Evolutionary conservation across 1,140 invertebrate species (phyloP).

Genomic region (Telenomus remus): DNA sequence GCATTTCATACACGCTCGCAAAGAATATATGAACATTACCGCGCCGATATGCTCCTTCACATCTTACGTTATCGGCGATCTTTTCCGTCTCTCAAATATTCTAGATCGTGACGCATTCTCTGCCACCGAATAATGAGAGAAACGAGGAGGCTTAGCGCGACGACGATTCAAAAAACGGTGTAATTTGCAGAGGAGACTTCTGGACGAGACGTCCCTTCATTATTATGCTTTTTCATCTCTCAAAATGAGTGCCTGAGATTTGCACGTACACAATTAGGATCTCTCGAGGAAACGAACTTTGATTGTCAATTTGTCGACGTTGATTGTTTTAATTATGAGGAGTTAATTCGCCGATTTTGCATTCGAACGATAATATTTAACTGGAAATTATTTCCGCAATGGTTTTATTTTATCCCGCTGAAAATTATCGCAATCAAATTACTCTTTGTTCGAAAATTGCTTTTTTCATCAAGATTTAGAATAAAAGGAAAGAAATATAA

Average conservation of each 20-base stretch:
- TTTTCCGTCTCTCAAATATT: constrained; percentile 47
- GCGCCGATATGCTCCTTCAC: constrained; percentile 39
- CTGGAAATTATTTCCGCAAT: no score
- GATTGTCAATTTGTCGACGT: no score
- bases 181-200: neutral
- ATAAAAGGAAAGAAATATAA: neutral
- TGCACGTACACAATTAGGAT: no score
- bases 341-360: constrained; percentile 1
- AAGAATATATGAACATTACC: constrained; percentile 51
- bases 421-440: no score
- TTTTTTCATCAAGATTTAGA: constrained; percentile 1
- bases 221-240: constrained; percentile 12
- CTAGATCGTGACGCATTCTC: constrained; percentile 48
- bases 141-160: constrained; percentile 27
- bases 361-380: no score
- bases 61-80: constrained; percentile 49
- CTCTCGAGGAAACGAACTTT: no score
- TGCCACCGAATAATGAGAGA: constrained; percentile 36
- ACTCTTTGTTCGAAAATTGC: no score
- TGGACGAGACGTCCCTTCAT: constrained; percentile 7
- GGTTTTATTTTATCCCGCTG: no score
- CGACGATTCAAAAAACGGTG: constrained; percentile 25
- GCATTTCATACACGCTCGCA: constrained; percentile 39
- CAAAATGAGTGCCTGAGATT: neutral
- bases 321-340: no score